These are phyloP conservation scores for Bombus huntii DNA, from an alignment of 1,140 invertebrate genomes.

Conservation along the genomic window DNA sequence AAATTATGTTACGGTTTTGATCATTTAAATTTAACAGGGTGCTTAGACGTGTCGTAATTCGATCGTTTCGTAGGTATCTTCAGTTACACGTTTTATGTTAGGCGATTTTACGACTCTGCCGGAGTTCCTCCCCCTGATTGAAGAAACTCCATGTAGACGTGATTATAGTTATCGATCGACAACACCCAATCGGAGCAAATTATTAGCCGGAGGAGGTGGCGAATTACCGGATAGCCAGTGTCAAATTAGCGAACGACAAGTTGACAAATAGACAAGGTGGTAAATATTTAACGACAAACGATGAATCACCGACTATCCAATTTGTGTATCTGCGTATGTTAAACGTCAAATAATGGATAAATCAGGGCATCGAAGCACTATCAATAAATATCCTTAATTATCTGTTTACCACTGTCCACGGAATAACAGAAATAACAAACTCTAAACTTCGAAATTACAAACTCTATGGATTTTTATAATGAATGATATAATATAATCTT, in stretches of 20 bases:
- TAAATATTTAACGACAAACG: constrained; percentile 16
- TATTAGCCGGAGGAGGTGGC: background rate
- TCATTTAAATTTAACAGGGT: background rate
- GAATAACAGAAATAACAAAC: background rate
- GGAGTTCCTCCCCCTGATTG: background rate
- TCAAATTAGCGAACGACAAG: constrained; percentile 13
- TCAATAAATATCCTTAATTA: background rate
- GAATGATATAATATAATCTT: too few relatives aligned
- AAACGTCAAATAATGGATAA: background rate
- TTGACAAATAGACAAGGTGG: constrained; percentile 15
- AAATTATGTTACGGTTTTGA: background rate
- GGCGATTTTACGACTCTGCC: too few relatives aligned
- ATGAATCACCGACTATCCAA: background rate
- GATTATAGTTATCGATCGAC: background rate
- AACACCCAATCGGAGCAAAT: background rate
- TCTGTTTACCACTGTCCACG: background rate
- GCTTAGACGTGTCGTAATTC: background rate
- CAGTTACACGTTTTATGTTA: too few relatives aligned
- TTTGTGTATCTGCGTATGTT: background rate
- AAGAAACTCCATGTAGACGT: background rate
- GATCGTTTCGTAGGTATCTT: background rate
- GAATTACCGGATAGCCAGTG: background rate
- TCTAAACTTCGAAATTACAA: background rate
- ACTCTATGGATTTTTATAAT: too few relatives aligned
- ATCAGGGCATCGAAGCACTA: background rate